Percentiles rank a stretch among this genome's conserved stretches.
phyloP scores from a whole-genome alignment of 2,113 vertebrate genomes.

The Xiphophorus couchianus region DNA sequence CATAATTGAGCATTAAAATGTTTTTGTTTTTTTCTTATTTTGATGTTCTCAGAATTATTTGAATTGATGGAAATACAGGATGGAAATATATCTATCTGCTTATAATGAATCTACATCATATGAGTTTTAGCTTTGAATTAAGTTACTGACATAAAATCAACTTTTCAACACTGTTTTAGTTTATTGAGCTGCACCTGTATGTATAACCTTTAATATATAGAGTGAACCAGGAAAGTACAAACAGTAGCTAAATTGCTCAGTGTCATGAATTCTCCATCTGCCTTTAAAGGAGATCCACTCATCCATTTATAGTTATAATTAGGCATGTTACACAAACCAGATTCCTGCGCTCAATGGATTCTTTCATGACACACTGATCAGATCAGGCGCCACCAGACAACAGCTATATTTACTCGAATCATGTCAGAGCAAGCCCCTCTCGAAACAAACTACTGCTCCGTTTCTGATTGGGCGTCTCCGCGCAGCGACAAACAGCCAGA shows the following conservation, averaged over 20 bases:
- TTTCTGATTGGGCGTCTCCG: constrained; percentile 58
- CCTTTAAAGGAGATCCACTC: constrained; percentile 57
- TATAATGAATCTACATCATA: no score
- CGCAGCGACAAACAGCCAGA: constrained; percentile 64
- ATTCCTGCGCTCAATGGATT: constrained; percentile 73
- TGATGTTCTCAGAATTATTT: no score
- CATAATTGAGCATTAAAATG: no score
- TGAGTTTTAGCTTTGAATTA: no score
- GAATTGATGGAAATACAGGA: no score
- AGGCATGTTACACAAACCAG: constrained; percentile 69
- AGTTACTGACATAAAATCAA: no score
- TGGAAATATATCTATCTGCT: no score
- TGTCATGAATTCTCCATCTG: constrained; percentile 54
- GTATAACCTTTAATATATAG: constrained; percentile 13
- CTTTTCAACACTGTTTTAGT: no score
- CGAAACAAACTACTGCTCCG: constrained; percentile 63
- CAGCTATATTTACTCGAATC: constrained; percentile 75
- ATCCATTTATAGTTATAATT: constrained; percentile 71
- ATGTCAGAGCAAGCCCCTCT: constrained; percentile 70
- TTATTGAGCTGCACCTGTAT: not conserved
- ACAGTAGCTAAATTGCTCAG: constrained; percentile 22
- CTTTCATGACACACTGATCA: constrained; percentile 68
- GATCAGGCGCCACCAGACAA: constrained; percentile 63
- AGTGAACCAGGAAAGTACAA: constrained; percentile 8
- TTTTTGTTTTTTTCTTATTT: no score